Base-by-base conservation (phyloP, 2,797 vertebrate genomes). In the Rachycentron canadum region DNA sequence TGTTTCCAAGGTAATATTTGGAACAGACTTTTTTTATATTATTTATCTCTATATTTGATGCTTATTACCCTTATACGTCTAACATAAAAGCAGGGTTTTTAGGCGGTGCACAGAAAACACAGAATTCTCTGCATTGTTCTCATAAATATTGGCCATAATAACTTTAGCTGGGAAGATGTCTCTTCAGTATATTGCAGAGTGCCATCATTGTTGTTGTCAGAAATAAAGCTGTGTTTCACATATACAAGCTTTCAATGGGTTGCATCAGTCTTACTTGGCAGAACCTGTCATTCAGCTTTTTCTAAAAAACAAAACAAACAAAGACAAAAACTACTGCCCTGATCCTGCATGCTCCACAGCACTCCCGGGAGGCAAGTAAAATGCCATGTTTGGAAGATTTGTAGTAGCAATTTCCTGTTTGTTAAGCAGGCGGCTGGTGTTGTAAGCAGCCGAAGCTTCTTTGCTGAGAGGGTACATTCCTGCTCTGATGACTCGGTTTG, bases 261-360 rank as follows among this genome's bases (percentile, higher is more conserved):
- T 92, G 83, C 90, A 84, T 93, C 91, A 91, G 79, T 85, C 28
- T 72, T 78, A 60, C 47, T 66, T 66, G 50, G 70, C 40, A 86
- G 72, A 86, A 76, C 78, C 69, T 70, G 63, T 50, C 56, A 60
- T 82, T 76, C 74, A 83, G 58, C 59, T 79, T 81, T 89, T 91
- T 78, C 81, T 69, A 60, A 61, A 81, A 71, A 74, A 69, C 66
- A 73, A 79, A 78, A 55, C 74, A 70, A 82, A 75, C 65, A 87
- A 78, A 78, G 68, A 16, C 16, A 49, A 62, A 80, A 73, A 61
- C 71, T 40, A 62, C 57, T 43, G 60, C 77, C 68, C 73, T 83
- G 73, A 87, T 86, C 85, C 68, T 28, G 69, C 57, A 73, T 78
- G 81, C 74, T 83, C 61, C 73, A 69, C 81, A 78, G 82, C 79